Evolutionary conservation across 2,888 invertebrate genomes (phyloP).

Genomic region (Amphimallon solstitiale): DNA sequence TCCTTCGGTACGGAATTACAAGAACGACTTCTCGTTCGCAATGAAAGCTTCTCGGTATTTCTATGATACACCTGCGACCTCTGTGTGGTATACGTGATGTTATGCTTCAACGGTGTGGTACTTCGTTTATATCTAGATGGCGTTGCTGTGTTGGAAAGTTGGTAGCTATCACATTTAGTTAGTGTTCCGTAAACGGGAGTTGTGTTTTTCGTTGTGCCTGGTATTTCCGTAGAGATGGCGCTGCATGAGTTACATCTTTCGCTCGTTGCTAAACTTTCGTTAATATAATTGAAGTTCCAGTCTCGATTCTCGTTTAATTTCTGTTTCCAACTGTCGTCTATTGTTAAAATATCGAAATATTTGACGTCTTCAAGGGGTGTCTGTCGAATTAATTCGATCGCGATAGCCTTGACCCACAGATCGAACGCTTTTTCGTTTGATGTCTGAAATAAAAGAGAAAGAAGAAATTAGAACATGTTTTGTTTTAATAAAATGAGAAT

Average conservation of each 20-base stretch:
- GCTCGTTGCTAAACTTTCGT: conserved; percentile 26
- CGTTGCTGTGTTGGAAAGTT: background rate
- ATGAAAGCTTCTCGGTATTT: background rate
- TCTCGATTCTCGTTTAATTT: conserved; percentile 51
- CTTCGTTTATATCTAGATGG: conserved; percentile 6
- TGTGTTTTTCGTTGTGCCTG: background rate
- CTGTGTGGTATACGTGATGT: background rate
- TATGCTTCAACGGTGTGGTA: background rate
- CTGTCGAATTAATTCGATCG: conserved; percentile 78
- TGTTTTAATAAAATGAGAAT: too few species aligned
- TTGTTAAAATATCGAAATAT: conserved; percentile 75
- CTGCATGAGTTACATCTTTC: conserved; percentile 33
- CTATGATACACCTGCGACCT: conserved; percentile 13
- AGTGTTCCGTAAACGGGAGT: background rate
- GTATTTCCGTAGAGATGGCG: conserved; percentile 16
- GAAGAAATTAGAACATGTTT: conserved; percentile 31
- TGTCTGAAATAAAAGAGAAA: conserved; percentile 68
- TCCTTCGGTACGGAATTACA: conserved; percentile 32
- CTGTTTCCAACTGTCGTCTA: conserved; percentile 63
- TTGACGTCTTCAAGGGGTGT: conserved; percentile 78
- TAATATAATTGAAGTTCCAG: conserved; percentile 53
- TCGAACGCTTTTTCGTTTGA: conserved; percentile 76
- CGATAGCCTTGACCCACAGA: conserved; percentile 79
- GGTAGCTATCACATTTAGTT: background rate
- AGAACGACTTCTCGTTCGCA: conserved; percentile 27